Evolutionary conservation across 2,797 vertebrate genomes (phyloP).

Genomic region (Cercopithecus petaurista): DNA sequence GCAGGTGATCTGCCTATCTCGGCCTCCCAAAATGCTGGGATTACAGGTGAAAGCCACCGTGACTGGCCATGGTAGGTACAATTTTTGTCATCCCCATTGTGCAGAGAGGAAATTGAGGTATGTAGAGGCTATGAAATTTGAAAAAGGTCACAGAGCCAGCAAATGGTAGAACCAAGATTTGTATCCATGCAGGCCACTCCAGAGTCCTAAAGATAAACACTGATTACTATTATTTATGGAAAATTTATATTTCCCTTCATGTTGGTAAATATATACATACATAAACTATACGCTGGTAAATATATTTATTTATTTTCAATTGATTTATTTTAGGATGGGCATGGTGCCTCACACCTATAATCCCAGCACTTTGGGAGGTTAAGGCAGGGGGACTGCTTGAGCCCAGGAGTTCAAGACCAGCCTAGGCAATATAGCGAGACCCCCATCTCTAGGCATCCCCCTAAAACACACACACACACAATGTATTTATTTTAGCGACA

Average conservation of each 20-base stretch:
- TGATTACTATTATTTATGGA: not conserved
- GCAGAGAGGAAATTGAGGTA: not conserved
- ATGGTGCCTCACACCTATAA: not conserved
- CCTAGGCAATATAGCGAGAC: not conserved
- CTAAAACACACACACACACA: not conserved
- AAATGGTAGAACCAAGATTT: not conserved
- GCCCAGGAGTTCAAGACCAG: not conserved
- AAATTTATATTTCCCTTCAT: conserved; percentile 3
- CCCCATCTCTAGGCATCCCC: not conserved
- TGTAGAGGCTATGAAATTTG: not conserved
- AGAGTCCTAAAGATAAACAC: not conserved
- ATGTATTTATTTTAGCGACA: not conserved
- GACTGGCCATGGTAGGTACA: not conserved
- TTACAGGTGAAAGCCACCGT: not conserved
- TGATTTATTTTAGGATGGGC: not conserved
- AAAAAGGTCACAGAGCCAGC: not conserved
- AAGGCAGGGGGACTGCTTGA: not conserved
- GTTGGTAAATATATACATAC: not conserved
- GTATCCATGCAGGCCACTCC: not conserved
- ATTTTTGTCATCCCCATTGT: not conserved
- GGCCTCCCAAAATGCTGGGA: not conserved
- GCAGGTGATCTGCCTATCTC: not conserved
- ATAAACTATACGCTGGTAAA: not conserved
- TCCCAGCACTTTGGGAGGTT: not conserved
- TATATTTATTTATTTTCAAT: not conserved